Evolutionary conservation across 2,888 invertebrate genomes (phyloP), one percentile per base, ranked within the genome.

Genomic region (Ischnus inquisitorius): DNA sequence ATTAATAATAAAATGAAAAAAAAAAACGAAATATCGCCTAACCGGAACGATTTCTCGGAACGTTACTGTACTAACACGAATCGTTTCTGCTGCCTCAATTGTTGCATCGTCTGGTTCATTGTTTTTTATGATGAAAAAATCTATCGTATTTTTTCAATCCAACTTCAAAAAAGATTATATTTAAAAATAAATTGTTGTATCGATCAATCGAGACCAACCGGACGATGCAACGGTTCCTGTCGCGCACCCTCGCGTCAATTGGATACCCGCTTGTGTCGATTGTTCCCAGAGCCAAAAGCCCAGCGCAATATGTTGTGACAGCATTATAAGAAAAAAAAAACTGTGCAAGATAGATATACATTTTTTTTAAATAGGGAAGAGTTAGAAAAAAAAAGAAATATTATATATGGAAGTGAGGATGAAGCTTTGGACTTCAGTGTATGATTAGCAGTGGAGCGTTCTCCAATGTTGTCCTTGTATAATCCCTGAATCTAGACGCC

Each of bases 401-500:
- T 65, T 72, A 74, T 4, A 60, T 64, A 67, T 54, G 68, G 28
- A 69, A 65, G 48, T 22, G 28, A 80, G 64, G 22, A 72, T 12
- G 65, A 22, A 57, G 57, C n/a, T 77, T 60, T 41, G 41, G 54
- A 25, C 64, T 43, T 67, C 43, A 71, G 46, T 39, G 78, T 75
- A 65, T 69, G 64, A 64, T 19, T 67, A 82, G 80, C 82, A 65
- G 78, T 78, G 82, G 83, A 82, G 86, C 84, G 74, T 84, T 88
- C 82, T 87, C 86, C 85, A 86, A 88, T 89, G 87, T 88, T 92
- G 88, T 91, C 90, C 89, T 89, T 91, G 87, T 89, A 87, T 91
- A 90, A 89, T 89, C 88, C 84, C 89, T 90, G 89, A 91, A 88
- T 92, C 82, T 92, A 97, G 97, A 97, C 96, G 95, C 97, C 97